These are phyloP conservation scores for Pycnomerus fuliginosus DNA, from an alignment of 2,888 invertebrate species.

Conservation along the genomic window DNA sequence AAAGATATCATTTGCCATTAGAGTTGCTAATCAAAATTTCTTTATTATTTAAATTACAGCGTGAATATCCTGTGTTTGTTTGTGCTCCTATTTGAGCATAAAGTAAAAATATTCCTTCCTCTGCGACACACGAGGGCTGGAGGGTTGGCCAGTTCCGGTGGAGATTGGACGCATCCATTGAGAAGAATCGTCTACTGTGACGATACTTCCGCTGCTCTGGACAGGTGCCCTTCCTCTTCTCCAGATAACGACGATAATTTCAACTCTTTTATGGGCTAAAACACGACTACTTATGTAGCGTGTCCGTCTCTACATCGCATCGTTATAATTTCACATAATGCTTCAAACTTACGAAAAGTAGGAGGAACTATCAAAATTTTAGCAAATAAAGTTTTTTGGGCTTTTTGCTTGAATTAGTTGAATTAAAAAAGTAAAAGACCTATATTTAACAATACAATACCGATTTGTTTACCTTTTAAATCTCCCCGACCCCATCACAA, in stretches of 20 bases:
- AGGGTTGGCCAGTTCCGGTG: slow-evolving; percentile 48
- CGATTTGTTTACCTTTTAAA: too few species aligned
- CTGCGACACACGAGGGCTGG: slow-evolving; percentile 34
- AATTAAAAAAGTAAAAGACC: too few species aligned
- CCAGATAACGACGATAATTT: slow-evolving; percentile 26
- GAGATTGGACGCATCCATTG: slow-evolving; percentile 48
- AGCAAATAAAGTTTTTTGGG: too few species aligned
- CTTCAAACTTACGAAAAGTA: too few species aligned
- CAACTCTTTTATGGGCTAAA: slow-evolving; percentile 17
- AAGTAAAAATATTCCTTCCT: slow-evolving; percentile 41
- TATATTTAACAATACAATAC: too few species aligned
- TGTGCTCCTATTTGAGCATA: slow-evolving; percentile 29
- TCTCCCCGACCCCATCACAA: too few species aligned
- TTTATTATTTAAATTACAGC: slow-evolving; percentile 32
- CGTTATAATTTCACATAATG: too few species aligned
- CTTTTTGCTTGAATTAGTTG: too few species aligned
- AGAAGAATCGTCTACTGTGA: slow-evolving; percentile 49
- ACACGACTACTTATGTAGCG: slow-evolving; percentile 14
- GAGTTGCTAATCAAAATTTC: slow-evolving; percentile 8
- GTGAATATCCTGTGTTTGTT: slow-evolving; percentile 30
- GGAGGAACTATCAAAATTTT: too few species aligned
- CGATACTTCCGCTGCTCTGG: slow-evolving; percentile 44
- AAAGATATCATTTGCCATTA: slow-evolving; percentile 1
- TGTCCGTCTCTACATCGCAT: too few species aligned
- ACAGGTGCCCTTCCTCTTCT: slow-evolving; percentile 43